Evolutionary conservation across 1,140 invertebrate species (phyloP).

Genomic region (Heterodera carotae): DNA sequence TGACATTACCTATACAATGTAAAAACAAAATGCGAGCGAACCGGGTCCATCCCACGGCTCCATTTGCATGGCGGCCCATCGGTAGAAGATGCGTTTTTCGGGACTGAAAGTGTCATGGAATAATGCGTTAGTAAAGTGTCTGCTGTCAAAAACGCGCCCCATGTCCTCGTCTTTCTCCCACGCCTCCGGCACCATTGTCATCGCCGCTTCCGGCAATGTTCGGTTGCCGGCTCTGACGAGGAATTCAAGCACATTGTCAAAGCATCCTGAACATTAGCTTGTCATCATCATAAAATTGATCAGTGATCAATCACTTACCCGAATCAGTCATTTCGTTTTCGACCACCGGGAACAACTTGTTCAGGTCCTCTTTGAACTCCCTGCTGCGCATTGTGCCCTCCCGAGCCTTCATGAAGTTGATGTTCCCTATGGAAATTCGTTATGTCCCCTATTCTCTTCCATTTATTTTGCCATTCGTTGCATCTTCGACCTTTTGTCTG

Average conservation of each 20-base stretch:
- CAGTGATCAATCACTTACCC: background rate
- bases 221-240: constrained; percentile 86
- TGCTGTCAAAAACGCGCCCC: background rate
- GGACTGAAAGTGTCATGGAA: background rate
- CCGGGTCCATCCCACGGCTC: constrained; percentile 94
- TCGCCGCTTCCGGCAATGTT: constrained; percentile 88
- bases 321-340: constrained; percentile 96
- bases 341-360: constrained; percentile 91
- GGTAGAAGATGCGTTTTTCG: constrained; percentile 91
- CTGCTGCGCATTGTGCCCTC: constrained; percentile 94
- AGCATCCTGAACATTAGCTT: constrained; percentile 72
- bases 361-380: constrained; percentile 78
- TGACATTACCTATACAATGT: background rate
- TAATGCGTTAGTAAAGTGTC: constrained; percentile 5
- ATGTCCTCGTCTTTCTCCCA: constrained; percentile 86
- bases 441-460: too few species aligned
- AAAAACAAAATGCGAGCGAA: constrained; percentile 41
- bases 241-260: constrained; percentile 97
- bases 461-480: too few species aligned
- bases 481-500: too few species aligned
- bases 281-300: background rate
- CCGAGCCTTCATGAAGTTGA: constrained; percentile 95
- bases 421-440: constrained; percentile 81
- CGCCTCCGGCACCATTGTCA: constrained; percentile 99
- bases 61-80: constrained; percentile 94